Evolutionary conservation across 2,888 invertebrate species (phyloP).

Genomic region (Acanthosepion pharaonis): DNA sequence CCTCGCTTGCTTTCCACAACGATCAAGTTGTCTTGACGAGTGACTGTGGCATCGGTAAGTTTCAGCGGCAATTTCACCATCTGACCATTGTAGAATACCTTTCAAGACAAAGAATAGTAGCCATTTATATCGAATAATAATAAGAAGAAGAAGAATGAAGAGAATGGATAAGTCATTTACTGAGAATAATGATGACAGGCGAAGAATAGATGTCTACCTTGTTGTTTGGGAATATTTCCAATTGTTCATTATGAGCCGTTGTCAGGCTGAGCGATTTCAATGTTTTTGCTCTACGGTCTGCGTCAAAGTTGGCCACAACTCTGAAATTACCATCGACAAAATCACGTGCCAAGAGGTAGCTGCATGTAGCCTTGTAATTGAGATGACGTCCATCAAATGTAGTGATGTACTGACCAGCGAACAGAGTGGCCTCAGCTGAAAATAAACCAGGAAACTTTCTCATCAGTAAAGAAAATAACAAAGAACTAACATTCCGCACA

Average conservation of each 20-base stretch:
- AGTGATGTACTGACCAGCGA: constrained; percentile 86
- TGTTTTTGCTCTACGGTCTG: background rate
- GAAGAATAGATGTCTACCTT: background rate
- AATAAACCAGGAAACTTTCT: constrained; percentile 57
- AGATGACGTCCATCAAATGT: constrained; percentile 90
- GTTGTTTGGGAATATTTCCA: background rate
- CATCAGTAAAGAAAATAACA: background rate
- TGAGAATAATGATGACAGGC: background rate
- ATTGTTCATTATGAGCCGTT: background rate
- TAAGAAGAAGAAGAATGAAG: background rate
- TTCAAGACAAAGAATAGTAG: background rate
- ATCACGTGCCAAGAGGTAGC: constrained; percentile 84
- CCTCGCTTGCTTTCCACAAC: background rate
- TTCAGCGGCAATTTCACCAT: background rate
- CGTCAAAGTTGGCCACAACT: constrained; percentile 81
- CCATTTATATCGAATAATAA: background rate
- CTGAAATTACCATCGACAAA: constrained; percentile 87
- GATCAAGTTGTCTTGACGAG: background rate
- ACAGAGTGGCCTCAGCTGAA: constrained; percentile 87
- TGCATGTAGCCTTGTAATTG: constrained; percentile 83
- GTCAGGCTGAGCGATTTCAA: background rate
- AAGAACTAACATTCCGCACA: too few species aligned
- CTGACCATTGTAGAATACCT: background rate
- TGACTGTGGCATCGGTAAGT: background rate
- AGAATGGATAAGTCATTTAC: background rate